Evolutionary conservation across 2,113 vertebrate species (phyloP), one percentile per base, ranked within the genome.

Genomic region (Nipponia nippon): DNA sequence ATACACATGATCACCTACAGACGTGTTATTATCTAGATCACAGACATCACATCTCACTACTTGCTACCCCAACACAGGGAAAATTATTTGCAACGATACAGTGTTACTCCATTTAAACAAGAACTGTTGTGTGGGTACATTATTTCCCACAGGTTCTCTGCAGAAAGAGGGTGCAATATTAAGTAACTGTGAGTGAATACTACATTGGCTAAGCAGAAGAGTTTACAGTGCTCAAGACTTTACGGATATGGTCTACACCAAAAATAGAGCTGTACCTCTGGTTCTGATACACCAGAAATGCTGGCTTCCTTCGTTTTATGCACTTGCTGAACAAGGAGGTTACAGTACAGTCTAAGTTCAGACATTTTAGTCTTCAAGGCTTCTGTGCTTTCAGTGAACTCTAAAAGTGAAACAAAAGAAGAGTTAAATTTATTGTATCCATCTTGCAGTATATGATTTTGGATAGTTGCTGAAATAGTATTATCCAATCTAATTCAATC

Each of bases 271-370:
- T 55, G 38, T 97, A 98, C 98, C 98, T 98, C 98, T n/a, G 97
- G 90, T 71, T 94, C 97, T 62, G 97, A 94, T 22, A 87, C 63
- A 26, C 89, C 93, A 50, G 88, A 67, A 89, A 97, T 87, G 59
- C 98, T 96, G 59, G 93, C 93, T 96, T 98, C 98, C 91, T 98
- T 98, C 3, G 99, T 99, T 98, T 98, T 99, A 98, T 99, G 99
- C 86, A 99, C 99, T 99, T 99, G 99, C 94, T 99, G 99, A 89
- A 99, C 99, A 80, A 99, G 99, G 88, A 99, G 99, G 98, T 99
- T 99, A 98, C 99, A 99, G 98, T 99, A 99, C 67, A 99, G 98
- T 96, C 99, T 98, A 87, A 99, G 98, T 97, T 99, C 99, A 47
- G 99, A 99, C 99, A 99, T 99, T 98, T 99, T 99, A 32, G 98